These are phyloP conservation scores for Manduca sexta DNA, from an alignment of 1,140 invertebrate species.

Conservation along the genomic window DNA sequence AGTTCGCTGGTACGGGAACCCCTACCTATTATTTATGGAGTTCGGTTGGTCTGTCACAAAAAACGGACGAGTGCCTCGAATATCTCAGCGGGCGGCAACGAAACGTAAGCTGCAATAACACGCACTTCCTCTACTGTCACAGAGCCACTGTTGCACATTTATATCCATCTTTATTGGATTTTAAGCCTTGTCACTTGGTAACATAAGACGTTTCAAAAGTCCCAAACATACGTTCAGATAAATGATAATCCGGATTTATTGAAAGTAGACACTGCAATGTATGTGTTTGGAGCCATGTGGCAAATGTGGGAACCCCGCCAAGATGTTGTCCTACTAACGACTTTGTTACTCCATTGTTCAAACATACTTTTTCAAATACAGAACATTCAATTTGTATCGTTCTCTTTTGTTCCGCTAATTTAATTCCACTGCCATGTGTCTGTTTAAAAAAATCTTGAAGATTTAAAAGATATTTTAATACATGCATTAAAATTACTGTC, in stretches of 20 bases:
- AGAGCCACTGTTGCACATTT: slow-evolving; percentile 28
- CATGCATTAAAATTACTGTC: too few species aligned
- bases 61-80: slow-evolving; percentile 66
- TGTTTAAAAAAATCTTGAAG: too few species aligned
- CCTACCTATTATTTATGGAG: slow-evolving; percentile 73
- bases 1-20: slow-evolving; percentile 55
- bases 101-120: slow-evolving; percentile 71
- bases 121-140: slow-evolving; percentile 57
- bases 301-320: slow-evolving; percentile 70
- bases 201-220: slow-evolving; percentile 33
- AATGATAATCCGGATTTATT: slow-evolving; percentile 68
- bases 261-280: slow-evolving; percentile 50
- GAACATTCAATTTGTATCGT: neutral
- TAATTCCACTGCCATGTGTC: too few species aligned
- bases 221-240: slow-evolving; percentile 31
- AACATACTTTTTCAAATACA: slow-evolving; percentile 6
- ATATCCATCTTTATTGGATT: slow-evolving; percentile 19
- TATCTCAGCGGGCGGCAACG: slow-evolving; percentile 66
- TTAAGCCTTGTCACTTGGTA: slow-evolving; percentile 32
- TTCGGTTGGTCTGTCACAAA: slow-evolving; percentile 70
- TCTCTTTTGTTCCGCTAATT: neutral
- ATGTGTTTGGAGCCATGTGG: slow-evolving; percentile 62
- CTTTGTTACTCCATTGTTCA: slow-evolving; percentile 62
- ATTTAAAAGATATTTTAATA: too few species aligned
- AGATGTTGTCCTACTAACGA: slow-evolving; percentile 61